These are phyloP conservation scores for Stratiomys singularior DNA, from an alignment of 2,888 invertebrate species.

Conservation along the genomic window DNA sequence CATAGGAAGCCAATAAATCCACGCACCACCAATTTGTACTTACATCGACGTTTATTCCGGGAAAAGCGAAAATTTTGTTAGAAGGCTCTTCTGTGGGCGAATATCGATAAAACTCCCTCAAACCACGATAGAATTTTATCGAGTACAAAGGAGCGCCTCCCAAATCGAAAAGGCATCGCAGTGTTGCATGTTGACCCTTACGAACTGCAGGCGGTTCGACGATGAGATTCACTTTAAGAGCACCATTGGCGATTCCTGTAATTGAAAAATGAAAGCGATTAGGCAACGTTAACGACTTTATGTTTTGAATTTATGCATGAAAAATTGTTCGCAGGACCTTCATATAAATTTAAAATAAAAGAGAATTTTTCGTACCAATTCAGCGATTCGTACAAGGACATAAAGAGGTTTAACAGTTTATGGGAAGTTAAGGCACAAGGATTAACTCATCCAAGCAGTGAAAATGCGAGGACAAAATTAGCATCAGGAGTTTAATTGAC, in stretches of 20 bases:
- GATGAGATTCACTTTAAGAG: slow-evolving; percentile 75
- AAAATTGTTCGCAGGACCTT: no score
- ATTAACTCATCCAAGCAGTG: no score
- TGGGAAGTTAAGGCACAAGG: no score
- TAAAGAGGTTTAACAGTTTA: no score
- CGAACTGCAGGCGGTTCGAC: slow-evolving; percentile 78
- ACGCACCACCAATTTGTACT: slow-evolving; percentile 66
- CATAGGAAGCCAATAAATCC: slow-evolving; percentile 33
- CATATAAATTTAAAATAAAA: no score
- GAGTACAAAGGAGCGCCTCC: slow-evolving; percentile 81
- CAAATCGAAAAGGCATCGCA: slow-evolving; percentile 81
- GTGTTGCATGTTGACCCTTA: slow-evolving; percentile 74
- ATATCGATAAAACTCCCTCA: slow-evolving; percentile 84
- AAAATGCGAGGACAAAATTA: no score
- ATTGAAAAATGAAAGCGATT: slow-evolving; percentile 46
- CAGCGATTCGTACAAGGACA: no score
- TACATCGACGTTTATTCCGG: slow-evolving; percentile 84
- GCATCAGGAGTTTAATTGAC: no score
- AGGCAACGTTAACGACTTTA: no score
- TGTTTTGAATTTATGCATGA: no score
- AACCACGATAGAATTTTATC: slow-evolving; percentile 88
- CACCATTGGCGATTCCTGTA: slow-evolving; percentile 69
- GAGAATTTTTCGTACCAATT: no score
- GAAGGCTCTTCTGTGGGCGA: slow-evolving; percentile 79
- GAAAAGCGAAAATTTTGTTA: slow-evolving; percentile 78